Evolutionary conservation across 2,888 invertebrate genomes (phyloP), one percentile per base, ranked within the genome.

Genomic region (Drosophila lutescens): DNA sequence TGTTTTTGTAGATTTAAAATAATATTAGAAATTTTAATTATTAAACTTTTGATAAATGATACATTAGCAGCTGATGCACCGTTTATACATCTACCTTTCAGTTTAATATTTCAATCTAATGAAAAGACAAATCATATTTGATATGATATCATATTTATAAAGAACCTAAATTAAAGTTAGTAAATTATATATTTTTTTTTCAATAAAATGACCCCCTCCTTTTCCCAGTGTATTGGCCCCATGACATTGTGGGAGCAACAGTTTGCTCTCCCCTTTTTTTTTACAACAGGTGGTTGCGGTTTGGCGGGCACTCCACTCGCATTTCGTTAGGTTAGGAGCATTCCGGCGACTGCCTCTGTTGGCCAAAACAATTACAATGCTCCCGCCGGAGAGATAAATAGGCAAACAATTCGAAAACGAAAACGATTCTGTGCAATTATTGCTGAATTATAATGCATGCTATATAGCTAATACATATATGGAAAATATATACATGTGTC

Each of bases 211-310:
- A 8, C 26, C 20, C 44, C 1, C 23, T 20, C 20, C 4, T 20
- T 32, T 49, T n/a, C 36, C 41, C 56, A 4, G n/a, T n/a, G 26
- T 40, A n/a, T n/a, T 20, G 23, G 23, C n/a, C 53, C 3, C 7
- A 47, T 47, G 17, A 47, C 47, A 47, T 32, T 47, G 47, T 47
- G 30, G 47, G 47, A 30, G 47, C 47, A 32, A 36, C 38, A 13
- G 41, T 43, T 17, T n/a, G 38, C 6, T 65, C 49, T 43, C n/a
- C 38, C 65, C 30, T 34, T 10, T 43, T 47, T 43, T 43, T 43
- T 13, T 32, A 17, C 72, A 70, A 76, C 70, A 73, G 75, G 75
- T 82, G 68, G 58, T 66, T 67, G 47, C 34, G 49, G 49, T 49
- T 34, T 49, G 17, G 49, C 38, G 41, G 53, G 36, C 57, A 15